Evolutionary conservation across 2,888 invertebrate genomes (phyloP), one percentile per base, ranked within the genome.

Genomic region (Leptarthrus brevirostris): DNA sequence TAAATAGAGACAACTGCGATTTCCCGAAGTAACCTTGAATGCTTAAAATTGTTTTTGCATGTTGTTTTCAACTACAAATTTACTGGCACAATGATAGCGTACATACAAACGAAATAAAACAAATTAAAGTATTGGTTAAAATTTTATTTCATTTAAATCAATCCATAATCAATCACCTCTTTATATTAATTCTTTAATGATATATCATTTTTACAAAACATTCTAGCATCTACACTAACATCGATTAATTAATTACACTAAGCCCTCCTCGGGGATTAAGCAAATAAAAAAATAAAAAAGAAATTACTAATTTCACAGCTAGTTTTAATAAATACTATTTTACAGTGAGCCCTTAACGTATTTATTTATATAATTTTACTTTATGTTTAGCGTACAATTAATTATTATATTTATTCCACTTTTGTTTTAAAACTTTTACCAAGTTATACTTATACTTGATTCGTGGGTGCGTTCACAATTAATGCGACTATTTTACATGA

Each of bases 211-310:
- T 66, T 66, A 66, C 66, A 66, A 66, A 66, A 66, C 47, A 47
- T 66, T 47, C 66, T 66, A 66, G 66, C 66, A 66, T 66, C 66
- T 66, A 66, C 66, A 66, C 66, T 66, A 66, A 66, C 66, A 66
- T 66, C 47, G 49, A 66, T 24, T 44, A 66, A 44, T 66, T 66
- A 66, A 44, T 47, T 66, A 47, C 66, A 66, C 26, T 47, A 14
- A 66, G 44, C 14, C 26, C 8, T 16, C 16, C 8, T 49, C 1
- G n/a, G 47, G 30, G 26, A 66, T 36, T 12, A 24, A 53, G 53
- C 53, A 66, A 66, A 66, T 26, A 34, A 44, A 44, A 20, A 52
- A 69, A 69, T 30, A 18, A 16, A 18, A 52, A 52, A 20, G 3
- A 16, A 47, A 47, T 26, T 66, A 22, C 66, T 66, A 47, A 14